Evolutionary conservation across 2,113 vertebrate species (phyloP).

Genomic region (Erythrocebus patas): DNA sequence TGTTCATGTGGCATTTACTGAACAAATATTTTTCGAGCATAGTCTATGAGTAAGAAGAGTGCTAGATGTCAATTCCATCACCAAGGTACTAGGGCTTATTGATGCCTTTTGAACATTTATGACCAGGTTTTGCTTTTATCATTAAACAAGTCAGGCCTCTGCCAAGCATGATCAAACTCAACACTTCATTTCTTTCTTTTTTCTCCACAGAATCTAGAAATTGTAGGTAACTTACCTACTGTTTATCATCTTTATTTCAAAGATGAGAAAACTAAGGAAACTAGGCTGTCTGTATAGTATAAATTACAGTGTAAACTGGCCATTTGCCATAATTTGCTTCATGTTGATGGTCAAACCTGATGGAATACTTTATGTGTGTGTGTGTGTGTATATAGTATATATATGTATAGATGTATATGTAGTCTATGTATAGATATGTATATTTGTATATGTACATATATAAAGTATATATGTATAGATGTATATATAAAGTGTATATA

Average conservation of each 20-base stretch:
- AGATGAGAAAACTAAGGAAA: slow-evolving; percentile 33
- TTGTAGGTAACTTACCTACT: not conserved
- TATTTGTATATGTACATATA: not conserved
- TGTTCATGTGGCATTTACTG: slow-evolving; percentile 1
- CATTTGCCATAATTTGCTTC: slow-evolving; percentile 14
- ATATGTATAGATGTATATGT: not conserved
- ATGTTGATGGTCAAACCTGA: not conserved
- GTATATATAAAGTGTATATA: not conserved
- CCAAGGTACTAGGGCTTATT: not conserved
- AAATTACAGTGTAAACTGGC: not conserved
- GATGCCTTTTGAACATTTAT: slow-evolving; percentile 37
- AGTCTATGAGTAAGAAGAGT: not conserved
- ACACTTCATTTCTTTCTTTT: slow-evolving; percentile 13
- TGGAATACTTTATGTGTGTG: not conserved
- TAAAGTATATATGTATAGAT: not conserved
- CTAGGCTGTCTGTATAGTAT: not conserved
- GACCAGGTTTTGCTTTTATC: slow-evolving; percentile 31
- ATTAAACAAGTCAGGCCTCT: slow-evolving; percentile 21
- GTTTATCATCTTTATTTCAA: slow-evolving; percentile 31
- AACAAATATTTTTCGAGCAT: slow-evolving; percentile 5
- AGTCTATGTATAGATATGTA: too few relatives aligned
- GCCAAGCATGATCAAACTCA: slow-evolving; percentile 1
- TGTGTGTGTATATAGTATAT: not conserved
- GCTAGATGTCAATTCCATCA: not conserved
- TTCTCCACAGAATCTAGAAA: not conserved